These are phyloP conservation scores for Erebia palarica DNA, from an alignment of 2,888 invertebrate species.

Conservation along the genomic window DNA sequence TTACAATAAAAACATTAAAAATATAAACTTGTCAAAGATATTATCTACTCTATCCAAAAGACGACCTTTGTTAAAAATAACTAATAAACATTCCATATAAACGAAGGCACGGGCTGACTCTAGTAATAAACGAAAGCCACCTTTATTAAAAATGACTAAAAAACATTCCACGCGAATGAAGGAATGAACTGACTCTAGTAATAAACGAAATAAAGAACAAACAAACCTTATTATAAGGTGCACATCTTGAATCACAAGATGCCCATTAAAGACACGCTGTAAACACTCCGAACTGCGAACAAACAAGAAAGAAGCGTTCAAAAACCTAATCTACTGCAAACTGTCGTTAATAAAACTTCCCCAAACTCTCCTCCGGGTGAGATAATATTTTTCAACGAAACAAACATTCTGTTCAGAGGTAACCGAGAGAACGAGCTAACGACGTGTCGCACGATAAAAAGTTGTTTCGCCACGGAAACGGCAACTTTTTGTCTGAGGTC, in stretches of 20 bases:
- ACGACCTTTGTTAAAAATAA: too few species aligned
- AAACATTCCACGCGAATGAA: too few species aligned
- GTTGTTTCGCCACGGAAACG: too few species aligned
- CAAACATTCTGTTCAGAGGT: constrained; percentile 49
- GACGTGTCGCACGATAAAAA: background rate
- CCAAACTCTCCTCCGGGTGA: constrained; percentile 66
- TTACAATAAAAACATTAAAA: too few species aligned
- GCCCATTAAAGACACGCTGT: constrained; percentile 30
- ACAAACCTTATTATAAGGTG: constrained; percentile 19
- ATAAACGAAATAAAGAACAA: background rate
- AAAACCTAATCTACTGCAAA: constrained; percentile 52
- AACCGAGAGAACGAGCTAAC: background rate
- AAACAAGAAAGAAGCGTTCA: constrained; percentile 36
- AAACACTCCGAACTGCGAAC: constrained; percentile 34
- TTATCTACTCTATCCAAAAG: too few species aligned
- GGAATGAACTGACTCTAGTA: background rate
- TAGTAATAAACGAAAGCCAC: background rate
- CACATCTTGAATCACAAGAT: constrained; percentile 27
- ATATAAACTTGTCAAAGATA: too few species aligned
- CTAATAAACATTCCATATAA: too few species aligned
- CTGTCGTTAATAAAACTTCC: constrained; percentile 74
- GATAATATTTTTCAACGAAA: constrained; percentile 66
- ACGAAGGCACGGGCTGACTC: background rate
- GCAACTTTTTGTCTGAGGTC: too few species aligned
- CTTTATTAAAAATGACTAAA: too few species aligned